These are phyloP conservation scores for Sphaerodactylus townsendi DNA, from an alignment of 2,113 vertebrate species.

Conservation along the genomic window DNA sequence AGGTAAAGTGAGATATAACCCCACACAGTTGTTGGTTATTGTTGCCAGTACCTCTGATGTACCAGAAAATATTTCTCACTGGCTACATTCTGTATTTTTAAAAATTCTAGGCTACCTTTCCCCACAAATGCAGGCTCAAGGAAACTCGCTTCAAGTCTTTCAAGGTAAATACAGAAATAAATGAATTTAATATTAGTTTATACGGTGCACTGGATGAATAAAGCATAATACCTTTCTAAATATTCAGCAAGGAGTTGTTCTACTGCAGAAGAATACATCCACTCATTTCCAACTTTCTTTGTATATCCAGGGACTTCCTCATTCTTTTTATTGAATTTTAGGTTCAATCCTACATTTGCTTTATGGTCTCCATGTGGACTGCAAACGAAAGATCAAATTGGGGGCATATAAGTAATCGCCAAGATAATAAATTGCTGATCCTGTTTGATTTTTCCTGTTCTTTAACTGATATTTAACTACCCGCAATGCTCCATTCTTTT, in stretches of 20 bases:
- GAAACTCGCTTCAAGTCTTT: too few relatives aligned
- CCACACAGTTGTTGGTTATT: not conserved
- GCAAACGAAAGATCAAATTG: slow-evolving; percentile 24
- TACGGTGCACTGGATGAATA: not conserved
- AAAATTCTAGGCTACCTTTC: not conserved
- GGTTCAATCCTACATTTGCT: slow-evolving; percentile 92
- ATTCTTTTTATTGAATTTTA: slow-evolving; percentile 99
- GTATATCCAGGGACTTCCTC: slow-evolving; percentile 98
- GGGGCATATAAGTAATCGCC: too few relatives aligned
- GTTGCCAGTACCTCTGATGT: not conserved
- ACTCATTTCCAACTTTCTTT: slow-evolving; percentile 93
- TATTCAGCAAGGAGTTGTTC: slow-evolving; percentile 93
- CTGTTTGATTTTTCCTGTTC: too few relatives aligned
- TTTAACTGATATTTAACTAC: too few relatives aligned
- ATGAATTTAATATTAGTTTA: too few relatives aligned
- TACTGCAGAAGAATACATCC: slow-evolving; percentile 95
- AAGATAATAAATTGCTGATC: too few relatives aligned
- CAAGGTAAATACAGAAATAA: not conserved
- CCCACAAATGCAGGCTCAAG: too few relatives aligned
- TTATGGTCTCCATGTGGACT: slow-evolving; percentile 97
- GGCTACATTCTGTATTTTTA: not conserved
- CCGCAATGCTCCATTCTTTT: too few relatives aligned
- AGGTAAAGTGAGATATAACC: not conserved
- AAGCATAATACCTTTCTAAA: slow-evolving; percentile 85
- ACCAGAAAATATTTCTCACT: not conserved